Conservation (phyloP, 2,888 invertebrate genomes). For the Dynastes tityus region DNA sequence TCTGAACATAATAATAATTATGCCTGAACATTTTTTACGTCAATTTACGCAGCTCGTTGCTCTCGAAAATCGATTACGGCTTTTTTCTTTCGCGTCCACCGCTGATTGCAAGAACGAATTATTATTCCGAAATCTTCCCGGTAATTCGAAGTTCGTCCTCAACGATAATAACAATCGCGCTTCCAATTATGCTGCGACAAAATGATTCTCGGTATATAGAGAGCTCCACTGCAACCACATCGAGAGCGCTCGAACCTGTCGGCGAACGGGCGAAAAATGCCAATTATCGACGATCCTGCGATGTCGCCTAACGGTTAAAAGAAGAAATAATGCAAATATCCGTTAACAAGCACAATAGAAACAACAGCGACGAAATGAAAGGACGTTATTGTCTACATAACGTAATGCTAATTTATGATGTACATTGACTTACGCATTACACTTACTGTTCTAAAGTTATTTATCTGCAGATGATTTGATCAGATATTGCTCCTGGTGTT, state of each 20-base stretch:
- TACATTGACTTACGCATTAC: background rate
- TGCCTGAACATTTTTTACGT: background rate
- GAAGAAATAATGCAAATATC: slow-evolving; percentile 26
- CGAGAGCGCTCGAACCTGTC: background rate
- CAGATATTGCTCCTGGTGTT: too few relatives aligned
- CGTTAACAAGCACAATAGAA: slow-evolving; percentile 21
- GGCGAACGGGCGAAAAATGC: background rate
- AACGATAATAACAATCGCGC: slow-evolving; percentile 16
- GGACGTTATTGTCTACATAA: background rate
- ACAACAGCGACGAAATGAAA: slow-evolving; percentile 31
- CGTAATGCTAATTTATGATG: slow-evolving; percentile 1
- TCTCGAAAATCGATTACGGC: slow-evolving; percentile 10
- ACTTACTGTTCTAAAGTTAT: background rate
- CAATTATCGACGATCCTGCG: slow-evolving; percentile 19
- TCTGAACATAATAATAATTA: background rate
- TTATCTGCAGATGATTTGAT: too few relatives aligned
- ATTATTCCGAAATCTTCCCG: background rate
- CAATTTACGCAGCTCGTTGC: background rate
- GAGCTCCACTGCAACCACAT: background rate
- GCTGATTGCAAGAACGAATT: background rate
- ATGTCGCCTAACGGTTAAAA: slow-evolving; percentile 28
- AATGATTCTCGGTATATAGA: background rate
- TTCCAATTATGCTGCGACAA: slow-evolving; percentile 21
- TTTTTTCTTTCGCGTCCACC: background rate
- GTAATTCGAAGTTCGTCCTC: slow-evolving; percentile 25